Percentiles rank a stretch among this genome's conserved stretches.
phyloP scores from a whole-genome alignment of 2,797 vertebrate species.

The Aldrovandia affinis region DNA sequence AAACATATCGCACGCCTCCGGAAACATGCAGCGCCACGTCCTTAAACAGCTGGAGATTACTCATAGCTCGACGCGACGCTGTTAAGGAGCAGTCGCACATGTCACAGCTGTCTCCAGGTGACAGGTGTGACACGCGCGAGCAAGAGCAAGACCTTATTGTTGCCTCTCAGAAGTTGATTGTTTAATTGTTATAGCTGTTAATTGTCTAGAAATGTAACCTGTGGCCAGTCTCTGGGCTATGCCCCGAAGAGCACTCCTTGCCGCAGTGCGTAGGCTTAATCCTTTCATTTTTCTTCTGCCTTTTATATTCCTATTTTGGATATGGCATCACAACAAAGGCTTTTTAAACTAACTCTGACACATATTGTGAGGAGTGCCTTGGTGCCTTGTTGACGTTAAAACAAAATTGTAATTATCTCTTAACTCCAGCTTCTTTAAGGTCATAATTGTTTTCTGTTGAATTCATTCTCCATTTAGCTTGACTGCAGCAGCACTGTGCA shows the following conservation, averaged over 20 bases:
- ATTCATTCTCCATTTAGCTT: not conserved
- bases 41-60: constrained; percentile 60
- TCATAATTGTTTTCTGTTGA: no score
- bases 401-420: constrained; percentile 12
- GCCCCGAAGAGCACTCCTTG: not conserved
- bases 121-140: constrained; percentile 48
- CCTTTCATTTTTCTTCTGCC: not conserved
- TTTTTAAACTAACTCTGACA: constrained; percentile 5
- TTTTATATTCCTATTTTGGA: not conserved
- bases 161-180: not conserved
- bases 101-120: constrained; percentile 33
- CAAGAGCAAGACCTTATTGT: not conserved
- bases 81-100: constrained; percentile 58
- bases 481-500: not conserved
- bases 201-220: no score
- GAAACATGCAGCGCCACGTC: constrained; percentile 65
- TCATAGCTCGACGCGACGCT: constrained; percentile 52
- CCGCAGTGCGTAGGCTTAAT: not conserved
- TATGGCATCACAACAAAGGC: not conserved
- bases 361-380: constrained; percentile 1
- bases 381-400: not conserved
- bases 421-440: not conserved
- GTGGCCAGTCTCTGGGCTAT: no score
- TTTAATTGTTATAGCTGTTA: not conserved
- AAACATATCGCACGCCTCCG: constrained; percentile 64